Base-by-base conservation (phyloP, 2,888 invertebrate species). In the Seladonia tumulorum region DNA sequence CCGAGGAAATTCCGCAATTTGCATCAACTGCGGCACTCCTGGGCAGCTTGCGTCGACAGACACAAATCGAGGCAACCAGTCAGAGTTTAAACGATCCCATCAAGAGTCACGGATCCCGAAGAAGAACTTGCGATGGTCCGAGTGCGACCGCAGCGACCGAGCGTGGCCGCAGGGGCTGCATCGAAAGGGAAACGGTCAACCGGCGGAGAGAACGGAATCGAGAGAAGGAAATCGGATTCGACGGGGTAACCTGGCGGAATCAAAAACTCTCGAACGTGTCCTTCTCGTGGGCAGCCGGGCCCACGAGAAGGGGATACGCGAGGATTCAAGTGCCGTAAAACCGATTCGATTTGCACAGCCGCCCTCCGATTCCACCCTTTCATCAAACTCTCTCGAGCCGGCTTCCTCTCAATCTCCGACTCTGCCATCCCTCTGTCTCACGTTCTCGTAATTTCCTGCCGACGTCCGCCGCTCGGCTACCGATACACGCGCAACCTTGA, bases 331-430 rank as follows among this genome's bases (percentile, higher is more conserved):
- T 70, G 81, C 57, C 83, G 87, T 84, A 78, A 85, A 90, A 86
- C 72, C 88, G 82, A 90, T 90, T 89, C 84, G 88, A 90, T 90
- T 90, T 90, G 85, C 83, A 79, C 82, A 80, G 85, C 70, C 77
- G 81, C 75, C 79, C 70, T 72, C 63, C 60, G 79, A 85, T 79
- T 81, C 80, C 76, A 71, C 70, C 71, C 82, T 88, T 85, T 90
- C 83, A 85, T 90, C 86, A 82, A 81, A 70, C 79, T 79, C 72
- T 72, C 53, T 22, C 75, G 68, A 57, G 25, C 71, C 45, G 29
- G 60, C 66, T 81, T 49, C 71, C 73, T 63, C 72, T 68, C 79
- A 14, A 45, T 77, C 78, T 53, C 63, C 47, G 53, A 72, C 42
- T 47, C 49, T 18, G 63, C 75, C 60, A n/a, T 66, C 70, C 53